Evolutionary conservation across 1,140 invertebrate genomes (phyloP).

Genomic region (Parapsyche elsis): DNA sequence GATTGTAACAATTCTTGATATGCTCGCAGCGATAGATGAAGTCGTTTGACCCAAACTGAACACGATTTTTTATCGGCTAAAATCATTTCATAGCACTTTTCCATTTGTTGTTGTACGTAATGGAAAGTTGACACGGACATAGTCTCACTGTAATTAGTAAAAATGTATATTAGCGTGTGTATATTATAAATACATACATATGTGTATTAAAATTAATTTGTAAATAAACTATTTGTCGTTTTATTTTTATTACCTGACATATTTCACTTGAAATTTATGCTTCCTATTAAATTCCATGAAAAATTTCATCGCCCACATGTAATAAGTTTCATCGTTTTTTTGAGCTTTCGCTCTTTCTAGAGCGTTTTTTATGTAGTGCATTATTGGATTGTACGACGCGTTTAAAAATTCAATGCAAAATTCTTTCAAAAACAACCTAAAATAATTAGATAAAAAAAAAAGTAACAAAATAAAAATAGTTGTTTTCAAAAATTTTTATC

Average conservation of each 20-base stretch:
- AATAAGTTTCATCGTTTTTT: constrained; percentile 91
- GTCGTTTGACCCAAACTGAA: constrained; percentile 81
- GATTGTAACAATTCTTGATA: constrained; percentile 81
- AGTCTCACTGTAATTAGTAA: constrained; percentile 77
- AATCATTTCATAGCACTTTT: constrained; percentile 90
- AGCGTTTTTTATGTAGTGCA: constrained; percentile 81
- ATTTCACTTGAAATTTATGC: constrained; percentile 84
- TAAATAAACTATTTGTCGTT: constrained; percentile 53
- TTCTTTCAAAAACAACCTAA: constrained; percentile 86
- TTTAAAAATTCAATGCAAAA: constrained; percentile 94
- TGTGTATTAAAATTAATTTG: constrained; percentile 16
- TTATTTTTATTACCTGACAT: constrained; percentile 77
- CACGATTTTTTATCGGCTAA: constrained; percentile 87
- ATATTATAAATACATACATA: neutral
- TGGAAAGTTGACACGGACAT: constrained; percentile 92
- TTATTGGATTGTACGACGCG: constrained; percentile 88
- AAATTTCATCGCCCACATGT: constrained; percentile 93
- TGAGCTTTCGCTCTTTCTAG: constrained; percentile 72
- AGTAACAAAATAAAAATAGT: constrained; percentile 27
- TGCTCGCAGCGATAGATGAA: constrained; percentile 80
- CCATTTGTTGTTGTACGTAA: constrained; percentile 92
- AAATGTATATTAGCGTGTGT: neutral
- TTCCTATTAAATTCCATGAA: constrained; percentile 98
- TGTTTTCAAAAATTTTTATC: too few relatives aligned
- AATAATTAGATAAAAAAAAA: constrained; percentile 50